These are phyloP conservation scores for Hirudo medicinalis DNA, from an alignment of 1,140 invertebrate species.

Conservation along the genomic window DNA sequence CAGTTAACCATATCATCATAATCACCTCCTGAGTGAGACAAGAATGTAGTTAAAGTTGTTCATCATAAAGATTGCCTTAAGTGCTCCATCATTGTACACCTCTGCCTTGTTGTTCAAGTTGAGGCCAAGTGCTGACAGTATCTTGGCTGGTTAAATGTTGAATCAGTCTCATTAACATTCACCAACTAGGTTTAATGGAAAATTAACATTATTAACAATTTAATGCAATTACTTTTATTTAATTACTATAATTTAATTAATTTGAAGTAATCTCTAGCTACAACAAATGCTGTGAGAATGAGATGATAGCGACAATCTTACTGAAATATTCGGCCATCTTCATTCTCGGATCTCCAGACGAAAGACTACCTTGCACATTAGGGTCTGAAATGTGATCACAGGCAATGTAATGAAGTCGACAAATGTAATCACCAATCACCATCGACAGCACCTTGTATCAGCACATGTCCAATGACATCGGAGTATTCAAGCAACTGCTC, in stretches of 20 bases:
- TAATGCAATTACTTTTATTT: too few species aligned
- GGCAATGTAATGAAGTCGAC: neutral
- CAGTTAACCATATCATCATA: neutral
- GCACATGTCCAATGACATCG: conserved; percentile 37
- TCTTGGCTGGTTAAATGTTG: conserved; percentile 27
- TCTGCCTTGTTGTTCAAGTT: conserved; percentile 36
- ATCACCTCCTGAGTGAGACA: conserved; percentile 64
- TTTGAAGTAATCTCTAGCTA: too few species aligned
- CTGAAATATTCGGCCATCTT: conserved; percentile 22
- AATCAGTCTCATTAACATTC: too few species aligned
- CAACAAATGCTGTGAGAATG: too few species aligned
- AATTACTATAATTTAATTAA: too few species aligned
- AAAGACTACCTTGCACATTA: neutral
- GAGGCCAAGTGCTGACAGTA: conserved; percentile 33
- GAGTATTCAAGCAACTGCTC: conserved; percentile 36
- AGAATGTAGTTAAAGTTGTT: conserved; percentile 79
- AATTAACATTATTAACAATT: too few species aligned
- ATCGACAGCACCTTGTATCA: conserved; percentile 24
- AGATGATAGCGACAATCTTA: neutral
- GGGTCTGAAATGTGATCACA: neutral
- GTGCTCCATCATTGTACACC: conserved; percentile 33
- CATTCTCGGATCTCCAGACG: conserved; percentile 28
- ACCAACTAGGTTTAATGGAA: too few species aligned
- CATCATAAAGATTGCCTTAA: conserved; percentile 35
- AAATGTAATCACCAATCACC: neutral